Evolutionary conservation across 2,888 invertebrate species (phyloP), one percentile per base, ranked within the genome.

Genomic region (Leptopilina drosophilae): DNA sequence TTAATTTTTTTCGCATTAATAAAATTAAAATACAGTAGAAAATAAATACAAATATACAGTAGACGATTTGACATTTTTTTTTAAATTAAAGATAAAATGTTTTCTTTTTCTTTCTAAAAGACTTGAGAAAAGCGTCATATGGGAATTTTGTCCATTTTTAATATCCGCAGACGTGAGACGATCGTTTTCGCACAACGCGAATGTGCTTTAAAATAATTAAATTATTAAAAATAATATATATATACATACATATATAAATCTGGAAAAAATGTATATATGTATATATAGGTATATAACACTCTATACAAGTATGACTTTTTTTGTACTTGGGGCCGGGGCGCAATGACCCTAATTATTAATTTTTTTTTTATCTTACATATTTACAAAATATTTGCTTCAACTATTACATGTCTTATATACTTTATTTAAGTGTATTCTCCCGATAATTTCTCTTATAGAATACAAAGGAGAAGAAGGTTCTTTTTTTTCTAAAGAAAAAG

Each of bases 241-340:
- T 73, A 79, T 78, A 80, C 81, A 84, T 85, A 82, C 81, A 83
- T 82, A 82, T 83, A 82, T 85, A 84, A 33, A 33, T 33, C 3
- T 33, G 33, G 5, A 7, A 42, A 42, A 8, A 5, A 5, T 42
- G 7, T 42, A 42, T 42, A 42, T 42, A 5, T 42, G 7, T 42
- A 79, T 84, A 78, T 73, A 79, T 78, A 80, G 81, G 84, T 85
- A 82, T 87, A 87, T 87, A 89, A 90, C 89, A 90, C 88, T 90
- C 90, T 88, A 90, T 88, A 88, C 85, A 89, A 84, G 84, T 85
- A 84, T 89, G 91, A 91, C 90, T 91, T 90, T 87, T 89, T 91
- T 91, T 91, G 91, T 91, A 91, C 91, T 91, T 91, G 90, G 90
- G 90, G 89, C 88, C 89, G 89, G 91, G 91, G 89, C 90, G 87